phyloP scores from a whole-genome alignment of 2,797 vertebrate genomes.

The Mus spretus region DNA sequence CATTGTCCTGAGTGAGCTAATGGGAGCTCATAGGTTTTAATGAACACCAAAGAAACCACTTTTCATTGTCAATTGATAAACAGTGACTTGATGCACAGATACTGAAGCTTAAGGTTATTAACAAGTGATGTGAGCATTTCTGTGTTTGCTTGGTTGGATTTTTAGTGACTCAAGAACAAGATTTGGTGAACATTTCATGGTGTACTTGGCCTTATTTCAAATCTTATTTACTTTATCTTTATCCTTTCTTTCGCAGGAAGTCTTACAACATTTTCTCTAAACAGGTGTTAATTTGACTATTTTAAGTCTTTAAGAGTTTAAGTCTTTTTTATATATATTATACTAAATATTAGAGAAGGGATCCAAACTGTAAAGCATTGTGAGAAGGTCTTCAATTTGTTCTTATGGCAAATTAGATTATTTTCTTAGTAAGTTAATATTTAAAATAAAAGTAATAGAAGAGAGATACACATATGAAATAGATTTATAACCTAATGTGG shows the following conservation, averaged over 20 bases:
- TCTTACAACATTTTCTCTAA: conserved; percentile 28
- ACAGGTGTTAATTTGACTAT: neutral
- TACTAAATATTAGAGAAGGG: neutral
- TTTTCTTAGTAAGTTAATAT: conserved; percentile 8
- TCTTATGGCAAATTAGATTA: conserved; percentile 13
- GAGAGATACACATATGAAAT: neutral
- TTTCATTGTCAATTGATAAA: conserved; percentile 3
- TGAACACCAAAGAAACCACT: neutral
- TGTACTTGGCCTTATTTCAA: conserved; percentile 31
- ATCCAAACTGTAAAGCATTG: conserved; percentile 13
- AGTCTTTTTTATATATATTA: neutral
- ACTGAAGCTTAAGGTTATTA: neutral
- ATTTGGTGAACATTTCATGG: neutral
- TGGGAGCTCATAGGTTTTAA: neutral
- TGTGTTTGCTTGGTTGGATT: neutral
- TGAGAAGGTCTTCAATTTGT: neutral
- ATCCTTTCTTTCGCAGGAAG: neutral
- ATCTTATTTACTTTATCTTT: conserved; percentile 5
- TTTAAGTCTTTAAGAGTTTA: neutral
- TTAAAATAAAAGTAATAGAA: conserved; percentile 16
- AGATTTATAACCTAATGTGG: neutral
- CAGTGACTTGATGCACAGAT: neutral
- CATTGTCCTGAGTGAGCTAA: neutral
- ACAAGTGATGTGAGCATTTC: neutral
- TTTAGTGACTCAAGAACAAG: conserved; percentile 3